Conservation (phyloP, 2,888 invertebrate species). For the Tridacna gigas region DNA sequence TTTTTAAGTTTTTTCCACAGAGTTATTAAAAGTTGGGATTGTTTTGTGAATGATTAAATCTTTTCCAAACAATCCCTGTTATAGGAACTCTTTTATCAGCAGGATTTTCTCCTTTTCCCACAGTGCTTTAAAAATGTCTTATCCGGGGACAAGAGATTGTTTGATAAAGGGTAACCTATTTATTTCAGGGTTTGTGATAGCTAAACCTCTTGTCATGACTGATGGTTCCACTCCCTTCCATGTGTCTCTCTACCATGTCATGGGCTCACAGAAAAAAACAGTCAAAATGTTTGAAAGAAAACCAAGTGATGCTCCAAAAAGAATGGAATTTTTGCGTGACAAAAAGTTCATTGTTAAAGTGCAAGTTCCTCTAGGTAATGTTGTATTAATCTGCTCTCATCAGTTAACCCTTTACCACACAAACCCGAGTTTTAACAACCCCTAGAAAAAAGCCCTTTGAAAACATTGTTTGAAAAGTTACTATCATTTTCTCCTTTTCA, state of each 20-base stretch:
- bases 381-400: not conserved
- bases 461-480: no score
- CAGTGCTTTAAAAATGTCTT: not conserved
- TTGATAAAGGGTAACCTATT: not conserved
- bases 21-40: no score
- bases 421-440: no score
- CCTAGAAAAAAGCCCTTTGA: no score
- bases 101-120: not conserved
- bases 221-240: slow-evolving; percentile 48
- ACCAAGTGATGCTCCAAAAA: slow-evolving; percentile 53
- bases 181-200: slow-evolving; percentile 65
- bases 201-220: slow-evolving; percentile 51
- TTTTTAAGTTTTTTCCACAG: no score
- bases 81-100: not conserved
- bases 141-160: not conserved
- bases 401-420: no score
- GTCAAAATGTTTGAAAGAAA: slow-evolving; percentile 65
- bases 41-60: no score
- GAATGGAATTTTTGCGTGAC: slow-evolving; percentile 62
- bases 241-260: slow-evolving; percentile 68
- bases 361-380: slow-evolving; percentile 69
- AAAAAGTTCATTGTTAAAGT: slow-evolving; percentile 74
- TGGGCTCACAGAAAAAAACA: slow-evolving; percentile 66
- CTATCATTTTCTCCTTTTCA: no score
- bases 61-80: no score